phyloP scores from a whole-genome alignment of 2,797 vertebrate genomes.

The Acestrorhynchus altus region DNA sequence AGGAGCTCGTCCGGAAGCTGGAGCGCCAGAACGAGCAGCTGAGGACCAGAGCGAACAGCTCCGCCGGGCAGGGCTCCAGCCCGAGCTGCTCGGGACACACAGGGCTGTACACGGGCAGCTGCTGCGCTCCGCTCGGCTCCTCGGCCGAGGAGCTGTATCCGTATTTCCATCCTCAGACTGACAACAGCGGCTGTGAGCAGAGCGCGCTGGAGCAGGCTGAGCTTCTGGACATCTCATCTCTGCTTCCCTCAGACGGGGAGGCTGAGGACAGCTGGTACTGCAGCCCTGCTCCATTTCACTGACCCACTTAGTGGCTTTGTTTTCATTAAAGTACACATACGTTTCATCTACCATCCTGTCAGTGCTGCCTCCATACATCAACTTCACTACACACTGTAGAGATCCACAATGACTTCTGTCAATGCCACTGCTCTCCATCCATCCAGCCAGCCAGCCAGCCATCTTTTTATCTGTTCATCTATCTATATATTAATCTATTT shows the following conservation, averaged over 20 bases:
- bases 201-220: slow-evolving; percentile 90
- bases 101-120: slow-evolving; percentile 64
- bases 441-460: too few species aligned
- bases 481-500: too few species aligned
- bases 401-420: too few species aligned
- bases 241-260: slow-evolving; percentile 72
- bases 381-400: too few species aligned
- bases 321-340: background rate
- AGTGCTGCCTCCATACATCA: background rate
- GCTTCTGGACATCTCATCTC: slow-evolving; percentile 82
- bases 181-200: slow-evolving; percentile 62
- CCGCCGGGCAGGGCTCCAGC: slow-evolving; percentile 73
- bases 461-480: too few species aligned
- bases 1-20: slow-evolving; percentile 93
- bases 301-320: background rate
- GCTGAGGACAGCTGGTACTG: slow-evolving; percentile 88
- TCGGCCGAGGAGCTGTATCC: slow-evolving; percentile 78
- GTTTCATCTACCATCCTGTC: background rate
- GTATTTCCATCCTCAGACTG: slow-evolving; percentile 84
- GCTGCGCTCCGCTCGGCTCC: slow-evolving; percentile 74
- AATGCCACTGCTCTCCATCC: background rate
- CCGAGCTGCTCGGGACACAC: slow-evolving; percentile 61
- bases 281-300: slow-evolving; percentile 33
- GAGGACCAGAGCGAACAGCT: slow-evolving; percentile 83
- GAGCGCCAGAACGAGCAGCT: slow-evolving; percentile 96